Evolutionary conservation across 2,888 invertebrate species (phyloP), one percentile per base, ranked within the genome.

Genomic region (Idaea aversata): DNA sequence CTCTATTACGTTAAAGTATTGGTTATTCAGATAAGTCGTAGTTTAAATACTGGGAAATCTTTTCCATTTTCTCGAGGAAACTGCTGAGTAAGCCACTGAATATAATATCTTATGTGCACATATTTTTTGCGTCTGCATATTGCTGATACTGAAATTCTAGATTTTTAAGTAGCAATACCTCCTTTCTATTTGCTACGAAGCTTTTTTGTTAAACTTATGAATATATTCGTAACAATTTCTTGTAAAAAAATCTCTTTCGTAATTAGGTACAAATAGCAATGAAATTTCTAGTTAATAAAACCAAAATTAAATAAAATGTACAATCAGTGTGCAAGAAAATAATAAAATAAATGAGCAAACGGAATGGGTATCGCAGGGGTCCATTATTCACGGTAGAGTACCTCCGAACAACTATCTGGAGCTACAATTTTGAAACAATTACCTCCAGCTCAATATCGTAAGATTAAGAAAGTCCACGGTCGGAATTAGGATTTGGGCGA

Each of bases 381-480:
- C 66, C 70, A 69, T 72, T 71, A 72, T 63, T 70, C 70, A 75
- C 70, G 65, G 68, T 67, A 67, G 69, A 70, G 70, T 70, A 70
- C 70, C 71, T 71, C 68, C 72, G 67, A 79, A 79, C 79, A 79
- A 84, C 86, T 83, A 85, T 81, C 82, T 79, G 73, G 76, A 75
- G 84, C 83, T 80, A 87, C 91, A 90, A 90, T 91, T 91, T 88
- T 85, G 90, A 92, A 93, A 92, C 92, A 93, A 93, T 93, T 92
- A 92, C 91, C 91, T 90, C 83, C 79, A 87, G 90, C 88, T 86
- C 90, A 88, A 90, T 91, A 90, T 88, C 87, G 87, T 86, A 87
- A 93, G 92, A 93, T 92, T 93, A 93, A 91, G 92, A 90, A 90
- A 92, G 92, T 92, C 92, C 92, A 91, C 87, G 87, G 83, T 83